A percentile compares a stretch with the other conserved stretches of the same genome.
Evolutionary conservation across 1,140 invertebrate species (phyloP).

Genomic region (Lordiphosa clarofinis): DNA sequence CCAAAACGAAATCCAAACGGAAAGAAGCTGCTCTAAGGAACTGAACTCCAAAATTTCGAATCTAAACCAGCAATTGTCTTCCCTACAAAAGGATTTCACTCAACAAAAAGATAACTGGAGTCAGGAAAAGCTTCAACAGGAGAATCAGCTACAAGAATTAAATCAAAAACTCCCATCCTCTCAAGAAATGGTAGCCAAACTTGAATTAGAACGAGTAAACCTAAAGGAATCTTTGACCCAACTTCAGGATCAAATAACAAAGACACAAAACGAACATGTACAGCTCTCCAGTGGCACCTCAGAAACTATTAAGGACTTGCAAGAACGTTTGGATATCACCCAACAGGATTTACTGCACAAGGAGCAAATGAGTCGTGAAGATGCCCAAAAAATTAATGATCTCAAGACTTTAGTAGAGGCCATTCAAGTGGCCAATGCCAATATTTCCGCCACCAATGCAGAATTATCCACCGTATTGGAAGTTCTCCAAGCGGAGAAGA

Average conservation of each 20-base stretch:
- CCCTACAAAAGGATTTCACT: constrained; percentile 42
- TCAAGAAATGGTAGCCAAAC: constrained; percentile 28
- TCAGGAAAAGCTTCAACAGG: constrained; percentile 40
- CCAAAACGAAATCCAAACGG: constrained; percentile 45
- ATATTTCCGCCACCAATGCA: constrained; percentile 67
- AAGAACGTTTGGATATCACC: constrained; percentile 57
- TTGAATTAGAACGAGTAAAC: constrained; percentile 32
- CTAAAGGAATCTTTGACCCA: constrained; percentile 25
- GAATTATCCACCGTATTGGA: constrained; percentile 61
- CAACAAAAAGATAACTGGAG: constrained; percentile 44
- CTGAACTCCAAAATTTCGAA: constrained; percentile 45
- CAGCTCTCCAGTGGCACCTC: constrained; percentile 35
- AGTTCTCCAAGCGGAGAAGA: constrained; percentile 65
- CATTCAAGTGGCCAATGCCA: constrained; percentile 62
- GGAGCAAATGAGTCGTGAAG: constrained; percentile 55
- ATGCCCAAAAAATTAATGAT: constrained; percentile 65
- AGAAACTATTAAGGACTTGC: constrained; percentile 46
- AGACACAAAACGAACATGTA: constrained; percentile 33
- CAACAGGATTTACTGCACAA: constrained; percentile 53
- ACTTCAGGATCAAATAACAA: constrained; percentile 45
- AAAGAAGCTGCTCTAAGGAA: constrained; percentile 24
- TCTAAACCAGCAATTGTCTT: constrained; percentile 48
- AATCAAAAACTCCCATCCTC: constrained; percentile 43
- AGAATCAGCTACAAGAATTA: constrained; percentile 45
- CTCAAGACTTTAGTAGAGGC: constrained; percentile 57